Percentiles rank a stretch among this genome's conserved stretches.
Conservation (phyloP, 2,797 vertebrate species). For the Coranthus polyacanthus region DNA sequence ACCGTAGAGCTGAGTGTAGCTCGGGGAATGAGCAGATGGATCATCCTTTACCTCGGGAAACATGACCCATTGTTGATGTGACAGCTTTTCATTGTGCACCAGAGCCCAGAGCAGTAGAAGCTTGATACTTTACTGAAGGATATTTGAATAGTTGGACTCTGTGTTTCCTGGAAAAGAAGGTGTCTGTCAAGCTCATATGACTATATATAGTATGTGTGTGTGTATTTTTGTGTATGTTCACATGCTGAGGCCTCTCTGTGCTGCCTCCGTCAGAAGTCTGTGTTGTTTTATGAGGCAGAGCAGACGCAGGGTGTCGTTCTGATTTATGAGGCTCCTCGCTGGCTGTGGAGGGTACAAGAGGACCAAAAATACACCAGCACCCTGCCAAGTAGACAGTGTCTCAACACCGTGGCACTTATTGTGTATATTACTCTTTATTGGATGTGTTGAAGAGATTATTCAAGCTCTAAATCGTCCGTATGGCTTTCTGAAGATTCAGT, state of each 20-base stretch:
- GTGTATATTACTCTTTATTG: conserved; percentile 18
- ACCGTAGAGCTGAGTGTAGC: conserved; percentile 38
- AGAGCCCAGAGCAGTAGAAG: conserved; percentile 15
- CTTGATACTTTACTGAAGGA: conserved; percentile 26
- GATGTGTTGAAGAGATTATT: conserved; percentile 19
- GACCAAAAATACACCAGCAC: conserved; percentile 40
- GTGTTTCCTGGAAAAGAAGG: conserved; percentile 19
- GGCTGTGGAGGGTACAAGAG: conserved; percentile 49
- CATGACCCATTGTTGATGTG: conserved; percentile 16
- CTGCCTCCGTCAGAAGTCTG: conserved; percentile 20
- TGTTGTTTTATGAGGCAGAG: conserved; percentile 55
- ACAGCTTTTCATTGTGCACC: conserved; percentile 28
- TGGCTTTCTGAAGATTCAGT: neutral
- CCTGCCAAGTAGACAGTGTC: conserved; percentile 26
- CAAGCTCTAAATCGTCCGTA: conserved; percentile 1
- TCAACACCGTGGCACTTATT: conserved; percentile 16
- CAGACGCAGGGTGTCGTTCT: conserved; percentile 52
- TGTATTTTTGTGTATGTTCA: conserved; percentile 24
- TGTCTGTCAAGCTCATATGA: conserved; percentile 15
- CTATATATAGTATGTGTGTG: conserved; percentile 24
- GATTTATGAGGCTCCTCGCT: conserved; percentile 69
- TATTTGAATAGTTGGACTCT: conserved; percentile 24
- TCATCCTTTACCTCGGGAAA: conserved; percentile 50
- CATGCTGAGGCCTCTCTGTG: conserved; percentile 28
- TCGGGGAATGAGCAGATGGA: conserved; percentile 48